Evolutionary conservation across 2,888 invertebrate genomes (phyloP).

Genomic region (Gari tellinella): DNA sequence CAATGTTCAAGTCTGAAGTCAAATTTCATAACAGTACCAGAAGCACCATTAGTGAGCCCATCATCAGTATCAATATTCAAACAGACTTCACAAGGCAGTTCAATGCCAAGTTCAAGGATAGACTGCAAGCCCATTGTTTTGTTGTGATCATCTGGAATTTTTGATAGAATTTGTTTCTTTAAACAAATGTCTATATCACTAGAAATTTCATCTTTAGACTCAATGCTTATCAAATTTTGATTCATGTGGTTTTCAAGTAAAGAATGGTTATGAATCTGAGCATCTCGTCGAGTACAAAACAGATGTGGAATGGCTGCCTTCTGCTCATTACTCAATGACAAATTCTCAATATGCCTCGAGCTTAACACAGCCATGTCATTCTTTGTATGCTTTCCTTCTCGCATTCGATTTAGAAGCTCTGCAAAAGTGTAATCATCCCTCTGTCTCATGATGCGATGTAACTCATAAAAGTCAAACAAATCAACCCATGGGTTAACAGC

Average conservation of each 20-base stretch:
- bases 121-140: background rate
- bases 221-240: background rate
- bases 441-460: slow-evolving; percentile 54
- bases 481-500: slow-evolving; percentile 27
- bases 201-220: slow-evolving; percentile 12
- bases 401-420: slow-evolving; percentile 49
- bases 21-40: slow-evolving; percentile 28
- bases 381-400: slow-evolving; percentile 26
- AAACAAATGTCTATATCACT: slow-evolving; percentile 48
- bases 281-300: slow-evolving; percentile 17
- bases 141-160: slow-evolving; percentile 6
- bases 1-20: slow-evolving; percentile 30
- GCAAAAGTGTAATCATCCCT: slow-evolving; percentile 57
- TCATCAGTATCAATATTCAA: slow-evolving; percentile 7
- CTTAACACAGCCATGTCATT: slow-evolving; percentile 5
- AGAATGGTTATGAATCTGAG: slow-evolving; percentile 2
- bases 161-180: slow-evolving; percentile 30
- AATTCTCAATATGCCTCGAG: background rate
- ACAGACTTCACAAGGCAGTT: slow-evolving; percentile 3
- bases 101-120: background rate
- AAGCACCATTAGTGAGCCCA: slow-evolving; percentile 4
- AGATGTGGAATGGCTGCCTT: background rate
- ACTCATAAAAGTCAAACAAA: slow-evolving; percentile 15
- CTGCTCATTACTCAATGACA: background rate
- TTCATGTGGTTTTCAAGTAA: background rate